These are phyloP conservation scores for Megaceryle alcyon DNA, from an alignment of 2,797 vertebrate species.

Conservation along the genomic window DNA sequence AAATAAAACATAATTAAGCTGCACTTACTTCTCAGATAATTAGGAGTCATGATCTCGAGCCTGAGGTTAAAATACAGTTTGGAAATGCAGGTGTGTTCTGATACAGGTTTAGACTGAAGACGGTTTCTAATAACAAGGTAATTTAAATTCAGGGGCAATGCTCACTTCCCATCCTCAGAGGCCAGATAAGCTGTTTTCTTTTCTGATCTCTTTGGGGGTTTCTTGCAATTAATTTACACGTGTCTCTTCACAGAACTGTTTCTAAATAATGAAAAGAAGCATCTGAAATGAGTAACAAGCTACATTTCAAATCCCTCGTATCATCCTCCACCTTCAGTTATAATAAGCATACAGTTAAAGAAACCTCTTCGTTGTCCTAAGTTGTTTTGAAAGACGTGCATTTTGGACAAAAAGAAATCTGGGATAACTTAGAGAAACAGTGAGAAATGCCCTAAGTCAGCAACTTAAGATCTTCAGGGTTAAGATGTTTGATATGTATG, in stretches of 20 bases:
- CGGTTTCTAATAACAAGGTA: background rate
- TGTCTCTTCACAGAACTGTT: background rate
- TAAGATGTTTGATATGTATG: background rate
- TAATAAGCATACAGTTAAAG: background rate
- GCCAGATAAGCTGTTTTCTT: background rate
- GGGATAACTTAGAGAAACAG: background rate
- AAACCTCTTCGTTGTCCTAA: background rate
- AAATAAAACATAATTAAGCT: slow-evolving; percentile 23
- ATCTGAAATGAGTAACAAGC: background rate
- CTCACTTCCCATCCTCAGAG: background rate
- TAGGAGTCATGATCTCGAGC: background rate
- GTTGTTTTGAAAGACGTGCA: background rate
- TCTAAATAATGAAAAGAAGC: background rate
- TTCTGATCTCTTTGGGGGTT: background rate
- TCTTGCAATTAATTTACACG: background rate
- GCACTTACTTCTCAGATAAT: slow-evolving; percentile 9
- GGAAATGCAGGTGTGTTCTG: slow-evolving; percentile 15
- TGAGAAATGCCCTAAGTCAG: background rate
- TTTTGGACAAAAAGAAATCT: background rate
- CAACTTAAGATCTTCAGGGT: background rate
- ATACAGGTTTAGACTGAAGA: background rate
- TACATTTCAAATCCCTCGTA: background rate
- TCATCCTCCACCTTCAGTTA: background rate
- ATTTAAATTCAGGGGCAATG: slow-evolving; percentile 2
- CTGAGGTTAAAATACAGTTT: background rate